phyloP scores from a whole-genome alignment of 2,888 invertebrate genomes.

The Coenonympha arcania region DNA sequence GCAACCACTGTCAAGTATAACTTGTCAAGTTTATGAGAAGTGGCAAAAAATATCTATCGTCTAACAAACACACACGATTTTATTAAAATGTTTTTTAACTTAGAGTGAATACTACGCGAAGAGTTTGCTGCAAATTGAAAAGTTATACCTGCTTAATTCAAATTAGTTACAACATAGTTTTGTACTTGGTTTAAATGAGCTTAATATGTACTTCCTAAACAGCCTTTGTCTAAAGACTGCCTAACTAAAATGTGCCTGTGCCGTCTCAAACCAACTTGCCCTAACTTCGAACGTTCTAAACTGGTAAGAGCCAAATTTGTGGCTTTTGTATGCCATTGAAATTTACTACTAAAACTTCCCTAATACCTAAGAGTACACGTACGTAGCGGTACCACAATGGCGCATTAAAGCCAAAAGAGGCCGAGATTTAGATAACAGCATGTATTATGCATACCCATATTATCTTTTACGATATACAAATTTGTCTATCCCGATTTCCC shows the following conservation, averaged over 20 bases:
- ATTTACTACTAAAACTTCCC: constrained; percentile 64
- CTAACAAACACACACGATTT: too few species aligned
- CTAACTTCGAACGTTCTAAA: constrained; percentile 55
- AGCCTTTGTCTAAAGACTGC: constrained; percentile 9
- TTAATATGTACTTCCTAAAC: constrained; percentile 12
- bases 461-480: constrained; percentile 22
- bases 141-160: constrained; percentile 1
- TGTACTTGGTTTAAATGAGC: not conserved
- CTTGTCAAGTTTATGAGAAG: too few species aligned
- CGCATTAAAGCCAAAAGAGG: constrained; percentile 31
- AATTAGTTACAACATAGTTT: constrained; percentile 1
- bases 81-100: not conserved
- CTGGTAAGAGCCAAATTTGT: constrained; percentile 59
- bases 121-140: not conserved
- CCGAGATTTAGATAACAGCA: constrained; percentile 25
- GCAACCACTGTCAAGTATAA: too few species aligned
- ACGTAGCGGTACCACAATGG: constrained; percentile 27
- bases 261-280: constrained; percentile 45
- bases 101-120: not conserved
- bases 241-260: constrained; percentile 29
- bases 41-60: too few species aligned
- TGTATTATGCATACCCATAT: constrained; percentile 21
- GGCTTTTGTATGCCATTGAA: constrained; percentile 66
- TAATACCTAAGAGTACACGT: constrained; percentile 37
- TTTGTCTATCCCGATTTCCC: constrained; percentile 20